A percentile compares a stretch with the other conserved stretches of the same genome.
Conservation (phyloP, 1,140 invertebrate genomes). For the Sarcophaga bullata region DNA sequence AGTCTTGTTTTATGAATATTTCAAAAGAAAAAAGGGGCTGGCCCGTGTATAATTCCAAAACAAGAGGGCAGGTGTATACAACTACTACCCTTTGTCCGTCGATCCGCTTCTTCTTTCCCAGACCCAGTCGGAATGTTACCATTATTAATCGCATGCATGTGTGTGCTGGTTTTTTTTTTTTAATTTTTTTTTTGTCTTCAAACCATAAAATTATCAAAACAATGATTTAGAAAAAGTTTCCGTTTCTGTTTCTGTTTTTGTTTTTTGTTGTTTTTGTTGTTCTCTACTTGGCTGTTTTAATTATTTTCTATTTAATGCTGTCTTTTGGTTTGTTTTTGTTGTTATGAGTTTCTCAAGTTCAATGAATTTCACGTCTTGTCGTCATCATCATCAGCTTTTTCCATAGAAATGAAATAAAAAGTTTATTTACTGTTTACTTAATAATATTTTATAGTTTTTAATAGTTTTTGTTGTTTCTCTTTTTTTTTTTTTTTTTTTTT, state of each 20-base stretch:
- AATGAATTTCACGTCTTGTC: background rate
- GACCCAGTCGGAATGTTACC: background rate
- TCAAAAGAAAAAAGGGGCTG: background rate
- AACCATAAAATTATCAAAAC: background rate
- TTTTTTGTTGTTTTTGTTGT: background rate
- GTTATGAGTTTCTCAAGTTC: background rate
- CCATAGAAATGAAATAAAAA: background rate
- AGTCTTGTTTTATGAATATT: background rate
- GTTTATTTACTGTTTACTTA: background rate
- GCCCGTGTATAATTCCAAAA: background rate
- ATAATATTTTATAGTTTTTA: background rate
- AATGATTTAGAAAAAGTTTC: background rate
- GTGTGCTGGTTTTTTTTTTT: background rate
- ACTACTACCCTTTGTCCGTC: too few relatives aligned
- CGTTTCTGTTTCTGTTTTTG: too few relatives aligned
- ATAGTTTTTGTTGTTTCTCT: background rate
- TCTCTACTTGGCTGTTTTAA: background rate
- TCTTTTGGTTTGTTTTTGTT: background rate
- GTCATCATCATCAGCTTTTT: background rate
- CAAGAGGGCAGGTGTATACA: constrained; percentile 4
- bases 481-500: background rate
- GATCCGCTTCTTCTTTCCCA: too few relatives aligned
- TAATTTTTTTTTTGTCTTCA: too few relatives aligned
- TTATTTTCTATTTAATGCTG: constrained; percentile 1
- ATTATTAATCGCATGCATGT: constrained; percentile 8